These are phyloP conservation scores for Hirtodrosophila trivittata DNA, from an alignment of 2,888 invertebrate genomes.

Conservation along the genomic window DNA sequence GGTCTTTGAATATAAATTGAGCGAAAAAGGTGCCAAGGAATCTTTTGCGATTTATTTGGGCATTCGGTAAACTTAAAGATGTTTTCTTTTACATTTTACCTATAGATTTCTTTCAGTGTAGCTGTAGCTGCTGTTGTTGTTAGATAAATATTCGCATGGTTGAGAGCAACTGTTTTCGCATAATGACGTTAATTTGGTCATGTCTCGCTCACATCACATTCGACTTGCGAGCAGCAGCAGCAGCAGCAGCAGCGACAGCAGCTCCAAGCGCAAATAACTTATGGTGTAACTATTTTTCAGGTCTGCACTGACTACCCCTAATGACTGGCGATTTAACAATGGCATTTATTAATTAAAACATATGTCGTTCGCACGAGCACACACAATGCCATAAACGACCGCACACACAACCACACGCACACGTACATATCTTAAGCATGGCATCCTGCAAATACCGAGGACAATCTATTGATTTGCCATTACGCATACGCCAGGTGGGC, in stretches of 20 bases:
- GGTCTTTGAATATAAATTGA: no score
- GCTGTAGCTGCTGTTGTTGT: conserved; percentile 41
- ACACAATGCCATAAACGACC: conserved; percentile 26
- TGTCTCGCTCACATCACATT: conserved; percentile 28
- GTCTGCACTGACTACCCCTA: conserved; percentile 46
- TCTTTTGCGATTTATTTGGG: no score
- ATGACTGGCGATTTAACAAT: conserved; percentile 74
- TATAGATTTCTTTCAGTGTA: conserved; percentile 1
- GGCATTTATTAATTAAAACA: conserved; percentile 79
- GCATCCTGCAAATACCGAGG: no score
- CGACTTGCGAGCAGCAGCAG: conserved; percentile 9
- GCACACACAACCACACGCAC: conserved; percentile 7
- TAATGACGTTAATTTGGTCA: conserved; percentile 71
- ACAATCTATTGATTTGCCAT: conserved; percentile 64
- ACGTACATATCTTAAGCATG: no score
- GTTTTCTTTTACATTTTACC: no score
- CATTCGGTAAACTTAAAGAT: no score
- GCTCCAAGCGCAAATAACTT: conserved; percentile 56
- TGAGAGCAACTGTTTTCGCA: conserved; percentile 56
- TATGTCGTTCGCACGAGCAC: conserved; percentile 64
- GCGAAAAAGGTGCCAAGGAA: no score
- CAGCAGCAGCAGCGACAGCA: background rate
- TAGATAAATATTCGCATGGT: conserved; percentile 54
- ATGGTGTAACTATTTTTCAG: conserved; percentile 75
- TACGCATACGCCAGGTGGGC: conserved; percentile 57